A percentile compares a stretch with the other conserved stretches of the same genome.
Evolutionary conservation across 2,113 vertebrate species (phyloP).

Genomic region (Sciurus niger): DNA sequence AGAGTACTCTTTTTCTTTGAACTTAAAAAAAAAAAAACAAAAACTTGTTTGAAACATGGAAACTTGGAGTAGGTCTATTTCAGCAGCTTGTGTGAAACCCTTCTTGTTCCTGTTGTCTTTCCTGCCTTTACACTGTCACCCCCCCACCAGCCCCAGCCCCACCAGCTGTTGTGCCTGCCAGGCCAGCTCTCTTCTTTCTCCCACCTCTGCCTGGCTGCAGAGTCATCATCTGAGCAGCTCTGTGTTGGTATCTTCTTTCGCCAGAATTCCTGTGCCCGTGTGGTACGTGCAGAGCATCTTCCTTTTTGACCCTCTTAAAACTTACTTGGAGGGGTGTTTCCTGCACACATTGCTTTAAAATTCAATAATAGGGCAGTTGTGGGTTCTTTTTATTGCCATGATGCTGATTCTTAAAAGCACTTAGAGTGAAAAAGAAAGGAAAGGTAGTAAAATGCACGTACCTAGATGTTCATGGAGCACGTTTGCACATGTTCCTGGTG

Average conservation of each 20-base stretch:
- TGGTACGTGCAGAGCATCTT: slow-evolving; percentile 64
- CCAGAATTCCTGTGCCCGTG: slow-evolving; percentile 62
- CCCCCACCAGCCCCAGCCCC: neutral
- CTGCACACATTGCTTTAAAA: slow-evolving; percentile 68
- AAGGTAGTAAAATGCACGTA: slow-evolving; percentile 49
- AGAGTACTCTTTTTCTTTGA: slow-evolving; percentile 63
- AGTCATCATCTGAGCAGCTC: neutral
- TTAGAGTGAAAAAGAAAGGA: slow-evolving; percentile 64
- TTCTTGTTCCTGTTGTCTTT: slow-evolving; percentile 27
- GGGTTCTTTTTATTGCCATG: slow-evolving; percentile 78
- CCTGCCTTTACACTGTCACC: neutral
- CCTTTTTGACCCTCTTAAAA: slow-evolving; percentile 72
- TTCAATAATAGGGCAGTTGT: slow-evolving; percentile 54
- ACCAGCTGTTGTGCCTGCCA: neutral
- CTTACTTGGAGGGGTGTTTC: slow-evolving; percentile 68
- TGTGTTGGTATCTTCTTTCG: slow-evolving; percentile 46
- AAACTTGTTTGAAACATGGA: neutral
- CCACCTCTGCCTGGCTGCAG: slow-evolving; percentile 27
- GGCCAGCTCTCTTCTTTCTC: neutral
- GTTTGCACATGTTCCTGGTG: slow-evolving; percentile 74
- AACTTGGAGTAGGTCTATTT: neutral
- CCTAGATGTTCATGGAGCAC: slow-evolving; percentile 53
- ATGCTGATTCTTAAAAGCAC: slow-evolving; percentile 69
- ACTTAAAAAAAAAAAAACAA: neutral
- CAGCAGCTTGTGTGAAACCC: neutral